These are phyloP conservation scores for Nomada ferruginata DNA, from an alignment of 2,888 invertebrate species.

Conservation along the genomic window DNA sequence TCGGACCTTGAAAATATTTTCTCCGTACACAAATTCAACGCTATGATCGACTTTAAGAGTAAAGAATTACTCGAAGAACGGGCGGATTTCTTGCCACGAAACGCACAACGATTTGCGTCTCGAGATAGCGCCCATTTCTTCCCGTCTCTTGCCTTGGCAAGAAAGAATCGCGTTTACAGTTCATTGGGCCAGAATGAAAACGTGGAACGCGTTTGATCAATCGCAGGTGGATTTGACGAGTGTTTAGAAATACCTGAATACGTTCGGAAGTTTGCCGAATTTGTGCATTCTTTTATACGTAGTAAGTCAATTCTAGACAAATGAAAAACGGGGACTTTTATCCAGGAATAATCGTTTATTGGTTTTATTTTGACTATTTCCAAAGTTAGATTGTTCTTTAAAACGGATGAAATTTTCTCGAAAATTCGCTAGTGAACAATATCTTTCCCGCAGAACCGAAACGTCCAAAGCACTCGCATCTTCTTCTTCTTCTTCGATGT, in stretches of 20 bases:
- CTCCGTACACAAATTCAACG: too few species aligned
- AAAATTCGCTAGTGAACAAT: background rate
- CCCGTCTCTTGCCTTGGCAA: background rate
- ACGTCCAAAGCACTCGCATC: background rate
- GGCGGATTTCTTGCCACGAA: constrained; percentile 17
- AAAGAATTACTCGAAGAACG: background rate
- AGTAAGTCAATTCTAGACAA: too few species aligned
- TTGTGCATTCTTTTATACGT: too few species aligned
- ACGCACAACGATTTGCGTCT: constrained; percentile 8
- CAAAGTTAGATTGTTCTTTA: too few species aligned
- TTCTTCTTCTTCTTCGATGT: background rate
- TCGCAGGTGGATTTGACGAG: constrained; percentile 26
- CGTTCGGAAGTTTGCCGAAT: background rate
- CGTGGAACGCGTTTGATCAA: constrained; percentile 32
- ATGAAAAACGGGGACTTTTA: too few species aligned
- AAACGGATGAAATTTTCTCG: background rate
- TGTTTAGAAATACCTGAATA: constrained; percentile 11
- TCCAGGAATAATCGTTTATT: constrained; percentile 3
- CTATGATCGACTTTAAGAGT: background rate
- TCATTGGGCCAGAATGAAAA: constrained; percentile 34
- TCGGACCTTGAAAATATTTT: too few species aligned
- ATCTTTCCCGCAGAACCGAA: background rate
- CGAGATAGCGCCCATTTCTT: background rate
- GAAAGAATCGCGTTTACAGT: constrained; percentile 23
- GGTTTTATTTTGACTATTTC: too few species aligned